A percentile compares a stretch with the other conserved stretches of the same genome.
Conservation (phyloP, 1,140 invertebrate species). For the Ridgeia piscesae region DNA sequence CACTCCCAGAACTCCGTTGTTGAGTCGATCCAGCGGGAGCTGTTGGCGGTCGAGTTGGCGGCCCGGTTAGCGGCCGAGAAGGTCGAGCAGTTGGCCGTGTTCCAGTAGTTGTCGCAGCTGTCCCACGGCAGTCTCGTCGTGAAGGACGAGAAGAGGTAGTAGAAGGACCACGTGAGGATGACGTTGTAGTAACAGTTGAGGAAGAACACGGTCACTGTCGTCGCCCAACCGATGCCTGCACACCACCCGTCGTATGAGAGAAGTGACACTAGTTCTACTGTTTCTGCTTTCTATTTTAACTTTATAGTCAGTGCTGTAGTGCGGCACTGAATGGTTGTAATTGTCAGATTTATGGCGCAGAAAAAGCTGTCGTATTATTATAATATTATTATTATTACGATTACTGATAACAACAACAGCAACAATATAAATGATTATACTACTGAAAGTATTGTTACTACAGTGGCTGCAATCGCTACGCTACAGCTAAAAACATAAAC, state of each 20-base stretch:
- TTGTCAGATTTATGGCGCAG: no score
- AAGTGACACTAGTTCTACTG: neutral
- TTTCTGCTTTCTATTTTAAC: no score
- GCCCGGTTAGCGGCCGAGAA: constrained; percentile 56
- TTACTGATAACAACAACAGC: no score
- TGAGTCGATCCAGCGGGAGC: constrained; percentile 60
- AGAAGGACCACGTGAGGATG: constrained; percentile 94
- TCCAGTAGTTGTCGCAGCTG: constrained; percentile 67
- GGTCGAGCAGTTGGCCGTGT: constrained; percentile 75
- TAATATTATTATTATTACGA: no score
- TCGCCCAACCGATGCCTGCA: constrained; percentile 24
- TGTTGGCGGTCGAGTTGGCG: neutral
- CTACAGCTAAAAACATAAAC: no score
- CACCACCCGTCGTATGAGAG: neutral
- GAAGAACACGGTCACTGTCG: constrained; percentile 19
- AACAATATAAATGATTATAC: no score
- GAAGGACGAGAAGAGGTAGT: constrained; percentile 70
- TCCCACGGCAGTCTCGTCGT: constrained; percentile 76
- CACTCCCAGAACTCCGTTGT: constrained; percentile 94
- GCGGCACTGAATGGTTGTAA: no score
- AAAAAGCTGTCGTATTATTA: no score
- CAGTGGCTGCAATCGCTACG: no score
- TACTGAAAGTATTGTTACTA: no score
- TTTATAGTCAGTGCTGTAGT: no score
- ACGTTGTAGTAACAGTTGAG: constrained; percentile 80